Evolutionary conservation across 2,113 vertebrate genomes (phyloP).

Genomic region (Gambusia holbrooki): DNA sequence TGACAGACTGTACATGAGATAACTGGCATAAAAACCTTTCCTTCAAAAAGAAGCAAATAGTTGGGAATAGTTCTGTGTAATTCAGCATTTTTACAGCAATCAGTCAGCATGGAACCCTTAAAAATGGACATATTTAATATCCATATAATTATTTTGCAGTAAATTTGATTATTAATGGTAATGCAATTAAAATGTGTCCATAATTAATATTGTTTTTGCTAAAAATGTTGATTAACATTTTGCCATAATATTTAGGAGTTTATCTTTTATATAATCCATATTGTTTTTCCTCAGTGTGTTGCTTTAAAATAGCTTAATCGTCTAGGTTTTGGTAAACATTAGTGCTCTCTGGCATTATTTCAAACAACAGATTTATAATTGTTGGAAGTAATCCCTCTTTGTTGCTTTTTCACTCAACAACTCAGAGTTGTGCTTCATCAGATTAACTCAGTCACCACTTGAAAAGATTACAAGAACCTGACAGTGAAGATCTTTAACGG

Average conservation of each 20-base stretch:
- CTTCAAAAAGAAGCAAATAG: too few species aligned
- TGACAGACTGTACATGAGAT: too few species aligned
- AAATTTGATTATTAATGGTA: not conserved
- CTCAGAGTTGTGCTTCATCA: not conserved
- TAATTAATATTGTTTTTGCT: not conserved
- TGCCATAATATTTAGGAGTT: too few species aligned
- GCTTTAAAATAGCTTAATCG: not conserved
- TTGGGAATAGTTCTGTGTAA: too few species aligned
- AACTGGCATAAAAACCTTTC: too few species aligned
- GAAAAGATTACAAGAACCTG: conserved; percentile 19
- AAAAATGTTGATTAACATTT: not conserved
- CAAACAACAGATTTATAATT: not conserved
- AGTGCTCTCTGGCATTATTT: not conserved
- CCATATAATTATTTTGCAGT: not conserved
- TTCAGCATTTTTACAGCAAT: not conserved
- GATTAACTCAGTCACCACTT: conserved; percentile 5
- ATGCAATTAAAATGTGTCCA: not conserved
- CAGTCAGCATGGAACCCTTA: not conserved
- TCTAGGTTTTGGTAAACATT: not conserved
- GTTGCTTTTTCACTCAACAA: not conserved
- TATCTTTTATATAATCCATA: not conserved
- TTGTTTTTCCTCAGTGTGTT: not conserved
- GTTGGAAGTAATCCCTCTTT: not conserved
- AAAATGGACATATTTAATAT: not conserved
- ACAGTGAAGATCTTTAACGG: conserved; percentile 39